Conservation (phyloP, 1,140 invertebrate species). For the Prorops nasuta region DNA sequence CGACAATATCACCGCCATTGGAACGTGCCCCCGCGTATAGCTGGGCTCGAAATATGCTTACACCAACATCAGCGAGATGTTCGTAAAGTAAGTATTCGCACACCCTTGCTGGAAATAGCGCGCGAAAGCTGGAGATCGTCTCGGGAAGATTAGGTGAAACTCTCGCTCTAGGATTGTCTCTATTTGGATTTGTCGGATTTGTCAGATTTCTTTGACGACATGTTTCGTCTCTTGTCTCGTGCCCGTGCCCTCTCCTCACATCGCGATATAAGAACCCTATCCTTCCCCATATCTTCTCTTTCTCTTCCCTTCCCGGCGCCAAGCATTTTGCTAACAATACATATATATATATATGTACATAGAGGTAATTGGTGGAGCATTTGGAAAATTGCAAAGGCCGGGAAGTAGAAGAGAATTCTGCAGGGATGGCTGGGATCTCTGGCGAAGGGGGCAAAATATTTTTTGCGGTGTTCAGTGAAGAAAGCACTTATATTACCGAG, state of each 20-base stretch:
- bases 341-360: too few relatives aligned
- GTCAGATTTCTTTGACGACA: slow-evolving; percentile 37
- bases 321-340: too few relatives aligned
- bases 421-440: too few relatives aligned
- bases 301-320: too few relatives aligned
- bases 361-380: too few relatives aligned
- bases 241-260: slow-evolving; percentile 3
- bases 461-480: too few relatives aligned
- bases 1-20: slow-evolving; percentile 45
- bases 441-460: too few relatives aligned
- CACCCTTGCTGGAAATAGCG: slow-evolving; percentile 7
- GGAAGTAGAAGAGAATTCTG: too few relatives aligned
- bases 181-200: slow-evolving; percentile 46
- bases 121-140: background rate
- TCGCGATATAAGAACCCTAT: too few relatives aligned
- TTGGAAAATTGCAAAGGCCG: too few relatives aligned
- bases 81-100: background rate
- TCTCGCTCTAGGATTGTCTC: slow-evolving; percentile 22
- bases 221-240: slow-evolving; percentile 20
- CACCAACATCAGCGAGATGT: slow-evolving; percentile 11
- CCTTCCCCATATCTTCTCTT: too few relatives aligned
- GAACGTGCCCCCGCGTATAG: slow-evolving; percentile 33
- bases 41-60: slow-evolving; percentile 13
- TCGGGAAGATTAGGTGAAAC: background rate
- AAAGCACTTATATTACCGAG: too few relatives aligned